These are phyloP conservation scores for Coleophora deauratella DNA, from an alignment of 2,888 invertebrate genomes.

Conservation along the genomic window DNA sequence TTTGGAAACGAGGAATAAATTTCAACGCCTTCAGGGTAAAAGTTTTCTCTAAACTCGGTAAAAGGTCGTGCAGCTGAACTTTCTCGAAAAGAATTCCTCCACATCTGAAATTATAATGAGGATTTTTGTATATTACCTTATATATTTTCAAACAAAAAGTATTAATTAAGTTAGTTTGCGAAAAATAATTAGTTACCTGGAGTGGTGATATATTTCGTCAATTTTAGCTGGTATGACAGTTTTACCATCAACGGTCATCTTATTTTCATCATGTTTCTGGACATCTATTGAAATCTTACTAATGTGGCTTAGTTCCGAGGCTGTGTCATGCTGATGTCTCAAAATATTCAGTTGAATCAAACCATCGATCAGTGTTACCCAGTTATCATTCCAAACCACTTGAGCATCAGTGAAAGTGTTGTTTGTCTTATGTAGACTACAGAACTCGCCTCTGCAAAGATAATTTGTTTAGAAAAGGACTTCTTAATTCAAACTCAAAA, in stretches of 20 bases:
- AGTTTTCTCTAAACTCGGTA: constrained; percentile 12
- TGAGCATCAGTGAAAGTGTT: constrained; percentile 34
- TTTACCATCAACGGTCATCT: not conserved
- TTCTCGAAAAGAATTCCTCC: constrained; percentile 35
- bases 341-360: constrained; percentile 84
- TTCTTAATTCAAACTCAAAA: not conserved
- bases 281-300: constrained; percentile 30
- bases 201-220: not conserved
- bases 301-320: constrained; percentile 74
- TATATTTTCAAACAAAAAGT: too few species aligned
- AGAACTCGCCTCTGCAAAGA: constrained; percentile 33
- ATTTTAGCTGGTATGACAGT: not conserved
- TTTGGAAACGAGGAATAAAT: constrained; percentile 26
- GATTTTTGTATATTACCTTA: too few species aligned
- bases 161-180: not conserved
- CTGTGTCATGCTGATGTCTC: constrained; percentile 71
- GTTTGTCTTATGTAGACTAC: constrained; percentile 28
- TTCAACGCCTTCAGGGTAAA: constrained; percentile 20
- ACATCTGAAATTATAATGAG: constrained; percentile 24
- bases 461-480: not conserved
- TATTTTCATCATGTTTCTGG: constrained; percentile 18
- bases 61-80: constrained; percentile 25
- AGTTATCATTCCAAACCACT: constrained; percentile 80
- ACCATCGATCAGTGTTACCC: constrained; percentile 87
- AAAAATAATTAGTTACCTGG: constrained; percentile 1